Base-by-base conservation (phyloP, 2,113 vertebrate species). In the Chlamydotis undulata region DNA sequence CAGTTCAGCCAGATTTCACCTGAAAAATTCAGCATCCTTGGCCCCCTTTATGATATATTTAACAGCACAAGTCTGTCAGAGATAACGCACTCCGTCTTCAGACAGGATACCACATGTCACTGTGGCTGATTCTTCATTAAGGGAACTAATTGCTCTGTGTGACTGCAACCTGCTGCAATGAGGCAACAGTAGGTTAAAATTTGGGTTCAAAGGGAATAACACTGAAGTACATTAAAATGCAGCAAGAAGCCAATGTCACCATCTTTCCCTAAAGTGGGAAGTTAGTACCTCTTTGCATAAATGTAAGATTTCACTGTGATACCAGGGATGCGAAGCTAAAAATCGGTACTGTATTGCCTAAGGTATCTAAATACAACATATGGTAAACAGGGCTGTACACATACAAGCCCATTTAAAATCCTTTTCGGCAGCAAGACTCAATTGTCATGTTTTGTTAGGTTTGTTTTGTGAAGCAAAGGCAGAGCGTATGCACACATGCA, bases 361-460 rank as follows among this genome's bases (percentile, higher is more conserved):
- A 69, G 91, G 87, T 93, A 83, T 56, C 37, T 78, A 97, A 92
- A 94, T 70, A 87, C 37, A 91, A 69, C 96, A 96, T 95, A 96
- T 83, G 86, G 80, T 92, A 92, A 94, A 91, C 31, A 74, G 53
- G 76, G 19, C 55, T 88, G 83, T 77, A 85, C 49, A 90, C 71
- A 94, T 93, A 89, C 33, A 81, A 90, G 64, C 45, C 83, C 79
- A 85, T 94, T 96, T 96, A 85, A 95, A 96, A 96, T 91, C 64
- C 37, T 85, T 81, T 96, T 92, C 7, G 29, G 92, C 87, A 93
- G 93, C 57, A 94, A 95, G 88, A 87, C 75, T 95, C 76, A 90
- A 76, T 95, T 97, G 96, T 97, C 97, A 95, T 94, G 29, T 95
- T 94, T 86, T 52, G 86, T 97, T 97, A 97, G 74, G 69, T 96